Base-by-base conservation (phyloP, 1,140 invertebrate genomes). In the Drosophila takahashii region DNA sequence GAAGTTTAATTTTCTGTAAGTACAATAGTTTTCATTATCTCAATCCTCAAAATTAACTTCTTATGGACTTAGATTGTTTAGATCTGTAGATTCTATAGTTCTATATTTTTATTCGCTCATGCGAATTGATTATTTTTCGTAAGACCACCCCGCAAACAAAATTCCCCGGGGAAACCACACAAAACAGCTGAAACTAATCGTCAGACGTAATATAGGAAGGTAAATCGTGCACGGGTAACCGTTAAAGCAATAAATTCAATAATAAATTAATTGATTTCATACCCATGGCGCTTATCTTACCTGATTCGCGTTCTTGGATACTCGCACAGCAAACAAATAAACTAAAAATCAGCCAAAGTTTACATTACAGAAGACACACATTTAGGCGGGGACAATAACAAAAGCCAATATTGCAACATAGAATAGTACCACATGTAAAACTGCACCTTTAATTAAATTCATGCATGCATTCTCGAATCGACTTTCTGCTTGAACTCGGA, bases 251-350 rank as follows among this genome's bases (percentile, higher is more conserved):
- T 13, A 60, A 45, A 60, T 3, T 9, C 37, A 59, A 27, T 39
- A 48, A 48, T 37, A 37, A 45, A 73, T 45, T 53, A 37, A 61
- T 45, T 34, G 37, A 50, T 61, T 41, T 22, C 13, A 61, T 62
- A 52, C 56, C 47, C 54, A 52, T 51, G 26, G 15, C n/a, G 15
- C 70, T 64, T 54, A 50, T 74, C 71, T 74, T 74, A 74, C 71
- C 71, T 64, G 71, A 16, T 56, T 74, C 41, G 29, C 36, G 37
- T 51, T 37, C 32, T 32, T 13, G 32, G 26, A 29, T 34, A 67
- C 61, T 60, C 15, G 58, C 15, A 10, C 57, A 27, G 58, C 42
- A 22, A 48, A 44, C 48, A 26, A 26, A 26, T 11, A 26, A 48
- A 13, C 45, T 47, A 60, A 39, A 22, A 47, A 39, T 60, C 13